Evolutionary conservation across 2,888 invertebrate species (phyloP), one percentile per base, ranked within the genome.

Genomic region (Tenthredo livida): DNA sequence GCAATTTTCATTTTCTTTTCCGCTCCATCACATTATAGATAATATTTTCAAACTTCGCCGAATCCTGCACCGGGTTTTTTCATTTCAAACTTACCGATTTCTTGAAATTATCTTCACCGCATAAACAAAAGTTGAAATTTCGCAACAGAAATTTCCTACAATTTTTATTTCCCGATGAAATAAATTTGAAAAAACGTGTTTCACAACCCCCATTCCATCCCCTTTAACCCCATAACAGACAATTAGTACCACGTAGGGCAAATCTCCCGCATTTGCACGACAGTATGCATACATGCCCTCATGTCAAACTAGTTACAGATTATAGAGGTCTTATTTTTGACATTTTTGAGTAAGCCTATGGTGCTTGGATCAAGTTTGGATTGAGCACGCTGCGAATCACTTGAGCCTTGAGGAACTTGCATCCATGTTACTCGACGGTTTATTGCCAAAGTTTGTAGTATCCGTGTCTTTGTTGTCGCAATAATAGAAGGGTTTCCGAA

Each of bases 401-500:
- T 43, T 21, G 21, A 43, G 21, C 12, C 43, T 43, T 21, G 21
- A 43, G 12, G 25, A 73, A 43, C 40, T 47, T 43, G 40, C 9
- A 73, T 73, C 73, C 1, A 10, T 21, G 43, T 73, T 73, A 10
- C 0, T 21, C 4, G 12, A 43, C 5, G 9, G 33, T 67, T 33
- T 67, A 25, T 33, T 67, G 67, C 33, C 17, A 12, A 33, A 67
- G 67, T 33, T 67, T 67, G 67, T 67, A 17, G 33, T 67, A 33
- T 17, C 12, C 50, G 54, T 54, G 50, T 54, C 33, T 54, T 50
- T 77, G n/a, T 54, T 54, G 29, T 67, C 10, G 33, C 47, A n/a
- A 21, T 54, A 77, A 77, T 54, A 54, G 73, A 73, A 40, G 77
- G 77, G 29, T 54, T 29, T 25, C 17, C 17, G 54, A 7, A 50